phyloP scores from a whole-genome alignment of 2,888 invertebrate species.

The Ditula angustiorana region DNA sequence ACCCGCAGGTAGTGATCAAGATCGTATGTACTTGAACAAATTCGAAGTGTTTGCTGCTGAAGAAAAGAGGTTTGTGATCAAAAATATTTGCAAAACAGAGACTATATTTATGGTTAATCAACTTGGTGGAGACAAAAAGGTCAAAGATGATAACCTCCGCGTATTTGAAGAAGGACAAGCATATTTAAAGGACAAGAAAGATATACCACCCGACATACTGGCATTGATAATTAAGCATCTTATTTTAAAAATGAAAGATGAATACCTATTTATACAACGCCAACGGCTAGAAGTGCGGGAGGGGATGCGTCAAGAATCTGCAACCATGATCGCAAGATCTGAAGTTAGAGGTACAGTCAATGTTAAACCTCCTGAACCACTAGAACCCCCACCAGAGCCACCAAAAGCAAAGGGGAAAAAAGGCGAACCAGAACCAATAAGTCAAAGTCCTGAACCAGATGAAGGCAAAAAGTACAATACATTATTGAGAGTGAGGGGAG shows the following conservation, averaged over 20 bases:
- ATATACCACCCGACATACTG: constrained; percentile 71
- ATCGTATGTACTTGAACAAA: constrained; percentile 71
- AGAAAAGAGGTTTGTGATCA: constrained; percentile 76
- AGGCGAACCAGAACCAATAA: constrained; percentile 46
- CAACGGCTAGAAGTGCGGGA: constrained; percentile 70
- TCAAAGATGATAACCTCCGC: constrained; percentile 69
- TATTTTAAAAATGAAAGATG: constrained; percentile 77
- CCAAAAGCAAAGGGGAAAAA: constrained; percentile 62
- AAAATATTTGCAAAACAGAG: constrained; percentile 78
- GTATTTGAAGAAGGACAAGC: constrained; percentile 77
- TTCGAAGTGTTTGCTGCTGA: constrained; percentile 71
- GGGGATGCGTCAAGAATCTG: constrained; percentile 70
- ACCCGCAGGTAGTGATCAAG: constrained; percentile 75
- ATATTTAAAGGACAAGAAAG: constrained; percentile 71
- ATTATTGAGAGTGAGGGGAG: constrained; percentile 76
- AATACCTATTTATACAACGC: constrained; percentile 71
- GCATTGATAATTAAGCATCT: constrained; percentile 76
- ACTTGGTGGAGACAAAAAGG: constrained; percentile 74
- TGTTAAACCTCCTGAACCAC: constrained; percentile 51
- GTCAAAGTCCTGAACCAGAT: constrained; percentile 50
- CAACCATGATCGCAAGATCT: constrained; percentile 65
- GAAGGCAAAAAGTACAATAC: constrained; percentile 80
- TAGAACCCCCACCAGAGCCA: constrained; percentile 46
- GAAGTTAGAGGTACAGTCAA: constrained; percentile 70
- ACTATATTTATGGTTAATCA: constrained; percentile 81